A percentile compares a stretch with the other conserved stretches of the same genome.
Conservation (phyloP, 2,113 vertebrate genomes). For the Aptenodytes patagonicus region DNA sequence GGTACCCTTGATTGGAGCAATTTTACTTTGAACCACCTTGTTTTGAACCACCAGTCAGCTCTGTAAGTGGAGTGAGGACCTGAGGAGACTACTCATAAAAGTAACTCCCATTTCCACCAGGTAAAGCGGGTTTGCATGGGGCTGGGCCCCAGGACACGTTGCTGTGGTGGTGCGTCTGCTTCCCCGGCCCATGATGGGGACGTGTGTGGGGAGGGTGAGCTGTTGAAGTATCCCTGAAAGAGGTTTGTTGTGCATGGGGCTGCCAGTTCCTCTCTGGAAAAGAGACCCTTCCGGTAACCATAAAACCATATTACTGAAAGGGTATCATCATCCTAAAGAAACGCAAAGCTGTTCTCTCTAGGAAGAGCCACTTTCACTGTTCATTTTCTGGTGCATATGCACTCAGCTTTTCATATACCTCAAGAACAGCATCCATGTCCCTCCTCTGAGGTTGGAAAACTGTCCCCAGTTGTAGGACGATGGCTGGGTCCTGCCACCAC, state of each 20-base stretch:
- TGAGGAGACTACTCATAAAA: background rate
- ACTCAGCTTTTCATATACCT: background rate
- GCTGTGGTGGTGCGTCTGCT: background rate
- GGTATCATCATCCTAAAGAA: background rate
- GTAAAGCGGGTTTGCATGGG: background rate
- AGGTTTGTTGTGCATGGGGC: background rate
- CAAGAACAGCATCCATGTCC: rapidly evolving
- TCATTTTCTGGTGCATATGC: background rate
- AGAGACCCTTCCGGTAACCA: background rate
- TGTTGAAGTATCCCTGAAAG: background rate
- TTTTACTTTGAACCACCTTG: background rate
- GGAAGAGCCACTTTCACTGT: background rate
- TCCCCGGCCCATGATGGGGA: background rate
- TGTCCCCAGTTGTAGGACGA: rapidly evolving
- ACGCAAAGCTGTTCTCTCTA: background rate
- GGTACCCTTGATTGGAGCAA: background rate
- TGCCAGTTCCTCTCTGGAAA: background rate
- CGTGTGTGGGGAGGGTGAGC: background rate
- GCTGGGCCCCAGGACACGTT: background rate
- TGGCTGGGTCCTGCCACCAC: background rate
- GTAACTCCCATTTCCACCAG: background rate
- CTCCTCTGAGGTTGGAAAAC: background rate
- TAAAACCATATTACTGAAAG: background rate
- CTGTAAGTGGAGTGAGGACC: background rate
- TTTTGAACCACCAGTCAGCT: background rate